Conservation (phyloP, 2,888 invertebrate species). For the Chymomyza fuscimana region DNA sequence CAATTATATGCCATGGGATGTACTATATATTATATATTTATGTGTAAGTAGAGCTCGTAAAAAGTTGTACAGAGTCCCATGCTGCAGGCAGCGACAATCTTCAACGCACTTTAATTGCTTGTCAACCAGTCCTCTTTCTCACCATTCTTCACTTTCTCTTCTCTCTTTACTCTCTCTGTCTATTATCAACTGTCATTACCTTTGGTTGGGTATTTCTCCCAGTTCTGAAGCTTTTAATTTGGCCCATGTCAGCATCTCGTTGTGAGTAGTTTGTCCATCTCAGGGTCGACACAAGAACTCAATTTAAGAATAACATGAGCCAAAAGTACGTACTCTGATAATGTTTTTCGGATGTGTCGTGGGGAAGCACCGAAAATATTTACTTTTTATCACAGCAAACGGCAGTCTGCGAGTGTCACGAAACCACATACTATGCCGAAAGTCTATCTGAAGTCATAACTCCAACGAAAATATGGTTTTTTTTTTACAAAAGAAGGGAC, state of each 20-base stretch:
- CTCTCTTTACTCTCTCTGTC: too few relatives aligned
- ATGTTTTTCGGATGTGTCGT: not conserved
- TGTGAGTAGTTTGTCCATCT: not conserved
- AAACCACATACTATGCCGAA: too few relatives aligned
- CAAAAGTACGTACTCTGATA: not conserved
- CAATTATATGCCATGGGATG: too few relatives aligned
- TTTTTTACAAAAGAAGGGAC: too few relatives aligned
- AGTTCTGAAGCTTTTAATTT: constrained; percentile 3
- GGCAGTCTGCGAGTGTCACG: too few relatives aligned
- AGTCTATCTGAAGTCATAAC: too few relatives aligned
- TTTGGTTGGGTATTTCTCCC: constrained; percentile 22
- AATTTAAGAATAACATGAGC: not conserved
- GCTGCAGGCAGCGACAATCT: constrained; percentile 22
- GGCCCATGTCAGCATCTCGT: not conserved
- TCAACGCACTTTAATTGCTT: constrained; percentile 68
- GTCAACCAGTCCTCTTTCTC: constrained; percentile 43
- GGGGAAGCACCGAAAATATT: too few relatives aligned
- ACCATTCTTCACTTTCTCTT: constrained; percentile 30
- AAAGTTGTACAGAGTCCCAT: not conserved
- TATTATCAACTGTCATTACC: constrained; percentile 24
- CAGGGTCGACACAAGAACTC: not conserved
- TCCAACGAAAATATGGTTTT: too few relatives aligned
- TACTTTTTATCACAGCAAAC: too few relatives aligned
- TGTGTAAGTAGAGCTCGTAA: not conserved
- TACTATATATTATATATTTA: not conserved